Evolutionary conservation across 2,888 invertebrate species (phyloP).

Genomic region (Cheilosia scutellata): DNA sequence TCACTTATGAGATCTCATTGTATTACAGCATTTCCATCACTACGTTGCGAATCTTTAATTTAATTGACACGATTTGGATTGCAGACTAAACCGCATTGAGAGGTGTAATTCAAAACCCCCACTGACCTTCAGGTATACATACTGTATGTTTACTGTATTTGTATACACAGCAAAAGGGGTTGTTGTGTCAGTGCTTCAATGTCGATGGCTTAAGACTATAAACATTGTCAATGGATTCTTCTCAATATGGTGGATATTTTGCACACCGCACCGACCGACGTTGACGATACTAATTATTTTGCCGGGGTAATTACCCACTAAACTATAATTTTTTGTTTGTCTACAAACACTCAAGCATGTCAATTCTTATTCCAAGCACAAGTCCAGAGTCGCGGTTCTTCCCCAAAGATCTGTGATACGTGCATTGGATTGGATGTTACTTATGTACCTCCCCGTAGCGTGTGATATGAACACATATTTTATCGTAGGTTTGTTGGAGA

Average conservation of each 20-base stretch:
- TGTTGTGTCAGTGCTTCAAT: neutral
- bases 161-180: neutral
- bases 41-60: neutral
- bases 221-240: slow-evolving; percentile 21
- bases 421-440: neutral
- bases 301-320: slow-evolving; percentile 48
- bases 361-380: neutral
- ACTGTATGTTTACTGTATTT: neutral
- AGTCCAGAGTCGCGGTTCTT: slow-evolving; percentile 60
- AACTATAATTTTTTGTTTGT: slow-evolving; percentile 16
- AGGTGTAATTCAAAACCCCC: slow-evolving; percentile 31
- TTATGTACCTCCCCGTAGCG: neutral
- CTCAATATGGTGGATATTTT: slow-evolving; percentile 40
- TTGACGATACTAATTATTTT: slow-evolving; percentile 9
- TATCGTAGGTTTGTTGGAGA: slow-evolving; percentile 60
- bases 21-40: neutral
- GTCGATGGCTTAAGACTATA: slow-evolving; percentile 13
- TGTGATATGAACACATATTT: neutral
- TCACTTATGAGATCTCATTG: neutral
- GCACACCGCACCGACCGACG: slow-evolving; percentile 44
- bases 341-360: slow-evolving; percentile 22
- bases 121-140: slow-evolving; percentile 46
- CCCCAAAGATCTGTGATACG: slow-evolving; percentile 50
- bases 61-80: slow-evolving; percentile 35
- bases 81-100: slow-evolving; percentile 27